phyloP scores from a whole-genome alignment of 2,113 vertebrate genomes.

The Zosterops lateralis region DNA sequence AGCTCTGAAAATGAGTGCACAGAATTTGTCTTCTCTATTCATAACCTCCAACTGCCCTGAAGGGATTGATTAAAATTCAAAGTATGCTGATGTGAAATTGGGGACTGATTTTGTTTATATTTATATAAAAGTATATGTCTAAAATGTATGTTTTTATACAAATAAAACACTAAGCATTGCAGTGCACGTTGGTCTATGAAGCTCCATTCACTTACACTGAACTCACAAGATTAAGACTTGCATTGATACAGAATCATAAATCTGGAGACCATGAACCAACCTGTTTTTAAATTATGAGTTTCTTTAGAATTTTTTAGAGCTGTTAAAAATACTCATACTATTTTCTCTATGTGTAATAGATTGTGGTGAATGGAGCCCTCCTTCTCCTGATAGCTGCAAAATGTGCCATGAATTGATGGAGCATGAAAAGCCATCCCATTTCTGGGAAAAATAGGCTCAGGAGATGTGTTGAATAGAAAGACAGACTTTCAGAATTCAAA shows the following conservation, averaged over 20 bases:
- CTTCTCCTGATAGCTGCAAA: not conserved
- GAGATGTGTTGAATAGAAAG: not conserved
- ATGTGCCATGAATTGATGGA: not conserved
- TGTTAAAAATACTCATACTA: not conserved
- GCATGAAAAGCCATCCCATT: not conserved
- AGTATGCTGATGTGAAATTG: slow-evolving; percentile 60
- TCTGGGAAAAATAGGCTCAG: not conserved
- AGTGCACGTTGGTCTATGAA: slow-evolving; percentile 13
- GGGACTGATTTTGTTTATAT: slow-evolving; percentile 53
- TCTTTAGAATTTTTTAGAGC: not conserved
- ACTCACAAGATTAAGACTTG: not conserved
- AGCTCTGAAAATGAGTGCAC: not conserved
- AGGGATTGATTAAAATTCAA: slow-evolving; percentile 71
- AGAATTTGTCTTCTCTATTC: slow-evolving; percentile 46
- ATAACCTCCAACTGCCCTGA: slow-evolving; percentile 53
- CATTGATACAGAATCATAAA: not conserved
- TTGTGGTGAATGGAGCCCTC: not conserved
- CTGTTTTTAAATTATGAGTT: not conserved
- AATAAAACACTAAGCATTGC: not conserved
- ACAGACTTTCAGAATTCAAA: not conserved
- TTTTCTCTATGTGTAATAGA: not conserved
- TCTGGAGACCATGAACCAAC: not conserved
- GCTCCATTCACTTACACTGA: slow-evolving; percentile 5
- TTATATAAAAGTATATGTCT: not conserved
- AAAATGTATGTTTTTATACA: not conserved